These are phyloP conservation scores for Leuciscus idus DNA, from an alignment of 2,113 vertebrate species.

Conservation along the genomic window DNA sequence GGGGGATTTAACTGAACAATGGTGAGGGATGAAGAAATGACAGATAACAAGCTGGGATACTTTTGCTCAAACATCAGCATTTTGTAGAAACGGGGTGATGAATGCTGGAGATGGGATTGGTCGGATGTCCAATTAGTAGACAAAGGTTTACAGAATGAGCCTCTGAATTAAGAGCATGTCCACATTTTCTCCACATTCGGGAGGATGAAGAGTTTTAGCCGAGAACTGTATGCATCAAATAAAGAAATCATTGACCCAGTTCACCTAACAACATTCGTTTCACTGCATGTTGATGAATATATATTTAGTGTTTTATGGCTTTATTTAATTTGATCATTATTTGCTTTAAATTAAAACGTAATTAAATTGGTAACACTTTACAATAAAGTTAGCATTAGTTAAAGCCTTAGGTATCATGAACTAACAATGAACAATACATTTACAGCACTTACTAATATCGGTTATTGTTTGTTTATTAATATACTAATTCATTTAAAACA, in stretches of 20 bases:
- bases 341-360: neutral
- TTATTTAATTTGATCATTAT: neutral
- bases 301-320: neutral
- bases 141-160: neutral
- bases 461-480: neutral
- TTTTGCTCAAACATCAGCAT: neutral
- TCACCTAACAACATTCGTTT: neutral
- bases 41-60: constrained; percentile 22
- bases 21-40: constrained; percentile 49
- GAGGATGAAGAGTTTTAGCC: neutral
- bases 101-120: neutral
- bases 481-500: neutral
- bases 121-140: neutral
- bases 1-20: constrained; percentile 16
- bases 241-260: constrained; percentile 19
- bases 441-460: neutral
- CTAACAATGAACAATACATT: neutral
- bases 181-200: neutral
- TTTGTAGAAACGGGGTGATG: no score
- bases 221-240: neutral
- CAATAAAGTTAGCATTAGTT: neutral
- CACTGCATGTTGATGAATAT: neutral
- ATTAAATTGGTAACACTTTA: neutral
- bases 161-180: neutral
- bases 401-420: neutral